Base-by-base conservation (phyloP, 1,140 invertebrate species). In the Conus betulinus region DNA sequence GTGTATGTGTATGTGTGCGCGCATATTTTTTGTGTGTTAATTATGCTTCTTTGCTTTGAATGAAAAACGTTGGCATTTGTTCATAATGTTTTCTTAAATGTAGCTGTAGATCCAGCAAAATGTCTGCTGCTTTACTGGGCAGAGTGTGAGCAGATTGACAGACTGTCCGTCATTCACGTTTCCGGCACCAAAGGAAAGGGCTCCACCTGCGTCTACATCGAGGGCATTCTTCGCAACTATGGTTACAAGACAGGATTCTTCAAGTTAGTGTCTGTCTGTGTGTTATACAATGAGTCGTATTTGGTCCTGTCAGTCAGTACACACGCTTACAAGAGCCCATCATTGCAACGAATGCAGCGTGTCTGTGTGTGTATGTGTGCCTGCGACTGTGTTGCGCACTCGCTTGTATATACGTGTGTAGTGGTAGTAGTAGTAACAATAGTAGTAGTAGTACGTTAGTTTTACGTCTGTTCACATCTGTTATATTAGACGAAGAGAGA, bases 171-270 rank as follows among this genome's bases (percentile, higher is more conserved):
- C 11, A 99, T 99, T 91, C 99, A 99, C 96, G 97, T 99, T 1
- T 96, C 98, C 91, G 99, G 99, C 10, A 99, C 99, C 0, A 99
- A 99, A 96, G 99, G 99, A 63, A 97, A 97, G 94, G 97, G 97
- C 27, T 99, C 98, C 23, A 99, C 99, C 0, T 99, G 98, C 95
- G 98, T 99, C 0, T 97, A 98, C 94, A 97, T 97, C 83, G 99
- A 99, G 94, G 97, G 97, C 0, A 98, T 99, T 91, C 96, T 99
- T 20, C 96, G 98, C 0, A 93, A 97, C 79, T 97, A 98, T 93
- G 98, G 98, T 2, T 97, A 97, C 92, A 97, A 96, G 92, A 99
- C 99, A 0, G 99, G 99, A 5, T 98, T 99, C 93, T 99, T 97
- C 94, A 96, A 95, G 96, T 96, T 91, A 87, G 55, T 83, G 81